A percentile compares a stretch with the other conserved stretches of the same genome.
Evolutionary conservation across 2,113 vertebrate genomes (phyloP).

Genomic region (Ameiurus melas): DNA sequence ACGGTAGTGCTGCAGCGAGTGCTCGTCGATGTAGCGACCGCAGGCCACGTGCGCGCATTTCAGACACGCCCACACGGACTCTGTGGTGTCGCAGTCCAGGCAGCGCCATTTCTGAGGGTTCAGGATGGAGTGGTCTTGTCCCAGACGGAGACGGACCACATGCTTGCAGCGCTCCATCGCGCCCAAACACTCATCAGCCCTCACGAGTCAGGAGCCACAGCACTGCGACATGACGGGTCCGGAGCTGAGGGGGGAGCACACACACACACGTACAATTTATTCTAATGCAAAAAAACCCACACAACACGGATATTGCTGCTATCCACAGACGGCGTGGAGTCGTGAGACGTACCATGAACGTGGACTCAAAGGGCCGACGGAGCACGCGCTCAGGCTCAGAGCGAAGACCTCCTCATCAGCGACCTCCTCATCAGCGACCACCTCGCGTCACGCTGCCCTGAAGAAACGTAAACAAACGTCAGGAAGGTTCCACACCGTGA

Average conservation of each 20-base stretch:
- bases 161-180: conserved; percentile 98
- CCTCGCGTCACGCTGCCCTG: background rate
- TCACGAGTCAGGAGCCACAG: conserved; percentile 69
- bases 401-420: background rate
- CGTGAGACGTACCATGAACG: conserved; percentile 33
- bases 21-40: conserved; percentile 92
- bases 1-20: conserved; percentile 90
- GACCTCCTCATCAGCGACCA: background rate
- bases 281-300: background rate
- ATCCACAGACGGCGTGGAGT: background rate
- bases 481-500: background rate
- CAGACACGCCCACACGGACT: conserved; percentile 96
- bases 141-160: conserved; percentile 91
- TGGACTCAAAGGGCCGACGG: background rate
- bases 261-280: background rate
- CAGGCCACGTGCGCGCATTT: conserved; percentile 98
- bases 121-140: conserved; percentile 96
- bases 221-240: conserved; percentile 60
- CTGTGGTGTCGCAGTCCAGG: conserved; percentile 87
- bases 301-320: background rate
- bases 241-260: conserved; percentile 59
- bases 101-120: conserved; percentile 98
- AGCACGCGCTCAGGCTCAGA: background rate
- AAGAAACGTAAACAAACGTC: background rate
- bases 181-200: conserved; percentile 71